A percentile compares a stretch with the other conserved stretches of the same genome.
These are phyloP conservation scores for Agrilus planipennis DNA, from an alignment of 1,140 invertebrate genomes.

Conservation along the genomic window DNA sequence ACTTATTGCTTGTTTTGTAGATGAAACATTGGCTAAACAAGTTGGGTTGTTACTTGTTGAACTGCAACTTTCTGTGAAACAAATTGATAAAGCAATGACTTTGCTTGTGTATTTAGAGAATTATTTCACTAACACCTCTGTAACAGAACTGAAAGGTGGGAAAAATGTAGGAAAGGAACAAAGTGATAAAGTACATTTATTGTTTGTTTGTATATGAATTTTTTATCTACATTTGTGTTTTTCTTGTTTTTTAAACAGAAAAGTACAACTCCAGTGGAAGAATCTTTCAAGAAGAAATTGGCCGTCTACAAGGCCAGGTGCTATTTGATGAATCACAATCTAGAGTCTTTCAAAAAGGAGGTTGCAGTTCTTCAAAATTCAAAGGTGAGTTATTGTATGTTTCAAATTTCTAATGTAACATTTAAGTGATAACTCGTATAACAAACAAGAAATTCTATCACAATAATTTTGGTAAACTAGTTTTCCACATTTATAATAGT, in stretches of 20 bases:
- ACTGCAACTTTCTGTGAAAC: conserved; percentile 50
- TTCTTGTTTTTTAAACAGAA: conserved; percentile 16
- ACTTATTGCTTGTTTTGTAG: conserved; percentile 35
- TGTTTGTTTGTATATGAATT: conserved; percentile 4
- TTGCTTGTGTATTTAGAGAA: conserved; percentile 55
- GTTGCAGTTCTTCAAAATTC: no score
- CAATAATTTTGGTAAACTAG: no score
- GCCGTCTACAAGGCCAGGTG: conserved; percentile 45
- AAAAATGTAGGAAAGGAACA: conserved; percentile 29
- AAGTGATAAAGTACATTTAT: conserved; percentile 9
- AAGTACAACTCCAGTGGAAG: conserved; percentile 32
- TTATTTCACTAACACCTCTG: conserved; percentile 39
- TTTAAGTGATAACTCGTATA: no score
- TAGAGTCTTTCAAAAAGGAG: conserved; percentile 39
- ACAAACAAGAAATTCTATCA: no score
- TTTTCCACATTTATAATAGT: no score
- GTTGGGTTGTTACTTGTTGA: conserved; percentile 59
- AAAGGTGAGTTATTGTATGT: no score
- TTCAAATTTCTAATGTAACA: no score
- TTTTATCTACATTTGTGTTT: not conserved
- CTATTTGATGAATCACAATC: conserved; percentile 41
- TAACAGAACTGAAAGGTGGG: conserved; percentile 35
- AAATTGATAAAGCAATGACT: conserved; percentile 54
- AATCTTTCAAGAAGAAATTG: conserved; percentile 45
- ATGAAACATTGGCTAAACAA: conserved; percentile 53